Evolutionary conservation across 1,140 invertebrate species (phyloP).

Genomic region (Lerema accius): DNA sequence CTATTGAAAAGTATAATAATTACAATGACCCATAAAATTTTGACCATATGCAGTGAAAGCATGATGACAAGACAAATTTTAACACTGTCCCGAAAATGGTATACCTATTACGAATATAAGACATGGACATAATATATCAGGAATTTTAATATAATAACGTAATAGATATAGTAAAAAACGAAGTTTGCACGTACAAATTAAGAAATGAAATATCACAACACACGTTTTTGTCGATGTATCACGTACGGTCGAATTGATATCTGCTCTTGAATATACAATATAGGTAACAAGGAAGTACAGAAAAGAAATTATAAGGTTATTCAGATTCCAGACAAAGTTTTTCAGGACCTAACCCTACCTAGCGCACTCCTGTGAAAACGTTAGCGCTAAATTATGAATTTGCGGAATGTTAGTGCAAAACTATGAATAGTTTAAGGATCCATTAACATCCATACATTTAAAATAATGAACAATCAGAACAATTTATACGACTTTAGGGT

Average conservation of each 20-base stretch:
- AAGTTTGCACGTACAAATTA: conserved; percentile 20
- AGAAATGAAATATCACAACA: neutral
- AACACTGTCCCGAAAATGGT: neutral
- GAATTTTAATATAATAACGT: neutral
- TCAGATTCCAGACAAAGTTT: conserved; percentile 42
- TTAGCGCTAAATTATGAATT: conserved; percentile 48
- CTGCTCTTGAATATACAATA: conserved; percentile 15
- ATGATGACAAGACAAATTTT: conserved; percentile 5
- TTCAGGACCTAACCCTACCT: conserved; percentile 76
- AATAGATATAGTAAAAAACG: neutral
- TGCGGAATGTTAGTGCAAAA: too few relatives aligned
- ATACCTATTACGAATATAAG: neutral
- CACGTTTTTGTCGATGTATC: neutral
- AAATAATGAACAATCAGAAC: conserved; percentile 29
- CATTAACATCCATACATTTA: conserved; percentile 1
- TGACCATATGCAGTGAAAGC: conserved; percentile 11
- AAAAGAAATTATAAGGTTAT: neutral
- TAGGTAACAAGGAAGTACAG: conserved; percentile 25
- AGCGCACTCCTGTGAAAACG: conserved; percentile 57
- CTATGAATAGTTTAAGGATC: conserved; percentile 6
- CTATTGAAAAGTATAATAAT: conserved; percentile 8
- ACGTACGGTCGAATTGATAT: neutral
- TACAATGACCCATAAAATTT: conserved; percentile 1
- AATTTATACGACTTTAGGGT: conserved; percentile 37
- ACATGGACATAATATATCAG: neutral